Conservation (phyloP, 2,113 vertebrate species). For the Apistogramma diplotaenia region DNA sequence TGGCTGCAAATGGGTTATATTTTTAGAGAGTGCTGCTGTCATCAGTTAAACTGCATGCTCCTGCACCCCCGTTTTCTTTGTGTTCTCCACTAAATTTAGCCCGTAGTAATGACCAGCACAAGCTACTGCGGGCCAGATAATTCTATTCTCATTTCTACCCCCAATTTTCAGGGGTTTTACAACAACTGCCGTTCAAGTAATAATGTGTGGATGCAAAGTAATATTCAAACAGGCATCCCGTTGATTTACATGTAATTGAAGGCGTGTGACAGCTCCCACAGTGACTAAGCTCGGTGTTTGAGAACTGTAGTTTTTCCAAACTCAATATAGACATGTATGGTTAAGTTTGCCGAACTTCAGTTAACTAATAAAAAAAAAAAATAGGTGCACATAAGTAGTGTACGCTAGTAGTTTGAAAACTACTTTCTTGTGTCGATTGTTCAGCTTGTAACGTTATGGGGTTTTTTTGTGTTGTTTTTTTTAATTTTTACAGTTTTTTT, state of each 20-base stretch:
- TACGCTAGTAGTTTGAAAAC: too few relatives aligned
- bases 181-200: neutral
- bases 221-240: neutral
- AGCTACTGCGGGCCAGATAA: neutral
- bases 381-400: neutral
- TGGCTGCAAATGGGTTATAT: conserved; percentile 29
- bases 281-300: neutral
- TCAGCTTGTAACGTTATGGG: neutral
- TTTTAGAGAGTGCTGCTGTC: conserved; percentile 32
- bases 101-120: neutral
- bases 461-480: neutral
- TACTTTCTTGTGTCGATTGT: neutral
- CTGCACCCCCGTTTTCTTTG: neutral
- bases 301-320: neutral
- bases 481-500: too few relatives aligned
- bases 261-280: neutral
- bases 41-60: neutral
- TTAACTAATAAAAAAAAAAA: neutral
- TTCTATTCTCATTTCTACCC: neutral
- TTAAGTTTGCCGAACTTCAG: neutral
- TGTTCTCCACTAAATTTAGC: neutral
- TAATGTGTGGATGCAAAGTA: neutral
- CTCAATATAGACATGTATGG: neutral
- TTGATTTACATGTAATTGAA: neutral
- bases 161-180: neutral